Conservation (phyloP, 2,888 invertebrate genomes). For the Morpho deidamia region DNA sequence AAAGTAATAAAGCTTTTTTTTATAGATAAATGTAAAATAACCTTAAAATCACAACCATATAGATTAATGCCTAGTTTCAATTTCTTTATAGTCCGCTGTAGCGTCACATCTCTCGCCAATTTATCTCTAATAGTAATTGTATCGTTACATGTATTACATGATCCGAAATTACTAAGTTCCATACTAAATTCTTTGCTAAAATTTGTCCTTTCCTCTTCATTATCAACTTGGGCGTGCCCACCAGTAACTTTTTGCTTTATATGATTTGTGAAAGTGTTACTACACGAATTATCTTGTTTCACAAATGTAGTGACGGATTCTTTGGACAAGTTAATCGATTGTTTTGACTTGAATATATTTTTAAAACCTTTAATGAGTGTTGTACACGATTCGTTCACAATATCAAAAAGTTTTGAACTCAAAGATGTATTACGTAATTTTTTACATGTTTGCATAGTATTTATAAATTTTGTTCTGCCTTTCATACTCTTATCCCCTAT, state of each 20-base stretch:
- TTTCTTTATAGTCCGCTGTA: slow-evolving; percentile 53
- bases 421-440: slow-evolving; percentile 28
- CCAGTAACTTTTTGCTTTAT: slow-evolving; percentile 47
- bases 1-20: background rate
- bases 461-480: background rate
- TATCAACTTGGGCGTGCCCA: slow-evolving; percentile 26
- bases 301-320: slow-evolving; percentile 5
- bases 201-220: slow-evolving; percentile 19
- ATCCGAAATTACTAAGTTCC: slow-evolving; percentile 17
- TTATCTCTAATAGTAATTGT: slow-evolving; percentile 47
- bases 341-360: slow-evolving; percentile 47
- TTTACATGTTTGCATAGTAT: background rate
- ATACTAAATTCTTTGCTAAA: slow-evolving; percentile 19
- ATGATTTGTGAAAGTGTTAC: slow-evolving; percentile 56
- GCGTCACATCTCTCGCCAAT: slow-evolving; percentile 39
- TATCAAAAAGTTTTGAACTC: slow-evolving; percentile 46
- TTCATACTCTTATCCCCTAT: slow-evolving; percentile 10
- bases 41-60: slow-evolving; percentile 71
- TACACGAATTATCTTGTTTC: slow-evolving; percentile 21
- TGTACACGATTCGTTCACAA: slow-evolving; percentile 57
- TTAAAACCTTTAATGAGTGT: slow-evolving; percentile 49
- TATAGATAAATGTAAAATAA: slow-evolving; percentile 19
- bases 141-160: slow-evolving; percentile 56
- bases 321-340: slow-evolving; percentile 8
- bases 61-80: slow-evolving; percentile 65